A percentile compares a stretch with the other conserved stretches of the same genome.
Evolutionary conservation across 2,797 vertebrate genomes (phyloP).

Genomic region (Lemur catta): DNA sequence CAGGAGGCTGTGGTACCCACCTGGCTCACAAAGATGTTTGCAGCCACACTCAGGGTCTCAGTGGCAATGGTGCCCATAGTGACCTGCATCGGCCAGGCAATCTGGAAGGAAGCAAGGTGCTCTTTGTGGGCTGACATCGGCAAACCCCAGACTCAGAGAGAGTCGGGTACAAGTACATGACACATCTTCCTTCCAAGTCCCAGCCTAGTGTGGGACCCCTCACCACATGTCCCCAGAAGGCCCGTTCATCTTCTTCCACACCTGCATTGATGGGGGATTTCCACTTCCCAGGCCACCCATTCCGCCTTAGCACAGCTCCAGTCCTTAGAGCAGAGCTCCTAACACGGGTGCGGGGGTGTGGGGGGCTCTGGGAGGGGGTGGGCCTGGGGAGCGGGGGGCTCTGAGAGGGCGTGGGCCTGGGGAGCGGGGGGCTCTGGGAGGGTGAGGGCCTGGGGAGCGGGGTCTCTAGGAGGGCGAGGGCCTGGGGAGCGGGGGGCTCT

Average conservation of each 20-base stretch:
- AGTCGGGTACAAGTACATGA: neutral
- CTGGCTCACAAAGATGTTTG: slow-evolving; percentile 98
- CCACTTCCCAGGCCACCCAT: too few relatives aligned
- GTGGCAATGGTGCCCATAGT: slow-evolving; percentile 94
- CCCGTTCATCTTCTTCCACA: too few relatives aligned
- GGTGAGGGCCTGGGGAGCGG: too few relatives aligned
- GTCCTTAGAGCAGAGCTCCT: too few relatives aligned
- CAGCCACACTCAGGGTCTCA: slow-evolving; percentile 95
- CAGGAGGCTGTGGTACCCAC: slow-evolving; percentile 81
- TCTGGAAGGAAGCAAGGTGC: slow-evolving; percentile 84
- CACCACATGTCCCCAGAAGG: neutral
- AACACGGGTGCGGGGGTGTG: too few relatives aligned
- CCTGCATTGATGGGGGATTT: too few relatives aligned
- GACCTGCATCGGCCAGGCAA: slow-evolving; percentile 95
- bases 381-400: too few relatives aligned
- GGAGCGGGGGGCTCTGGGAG: too few relatives aligned
- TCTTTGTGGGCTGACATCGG: neutral
- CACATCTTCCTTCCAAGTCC: neutral
- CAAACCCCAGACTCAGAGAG: neutral
- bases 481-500: too few relatives aligned
- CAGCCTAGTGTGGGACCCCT: neutral
- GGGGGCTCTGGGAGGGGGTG: too few relatives aligned
- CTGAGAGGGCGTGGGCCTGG: too few relatives aligned
- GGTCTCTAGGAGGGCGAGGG: too few relatives aligned
- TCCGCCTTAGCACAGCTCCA: neutral